phyloP scores from a whole-genome alignment of 2,888 invertebrate genomes.

The Tetheella fluctuosa region DNA sequence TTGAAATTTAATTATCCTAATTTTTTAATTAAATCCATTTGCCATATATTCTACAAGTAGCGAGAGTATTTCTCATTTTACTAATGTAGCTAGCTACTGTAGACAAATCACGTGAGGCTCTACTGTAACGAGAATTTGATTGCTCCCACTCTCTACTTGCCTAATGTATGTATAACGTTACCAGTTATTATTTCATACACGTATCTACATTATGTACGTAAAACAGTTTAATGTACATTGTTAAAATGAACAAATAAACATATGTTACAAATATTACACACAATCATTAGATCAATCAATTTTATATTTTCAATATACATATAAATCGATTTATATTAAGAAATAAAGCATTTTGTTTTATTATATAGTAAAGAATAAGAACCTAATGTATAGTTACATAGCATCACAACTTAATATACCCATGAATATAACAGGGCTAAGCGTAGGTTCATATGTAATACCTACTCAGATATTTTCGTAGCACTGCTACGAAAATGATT shows the following conservation, averaged over 20 bases:
- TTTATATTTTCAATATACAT: no score
- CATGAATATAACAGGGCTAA: no score
- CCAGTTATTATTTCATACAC: constrained; percentile 9
- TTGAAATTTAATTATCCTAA: neutral
- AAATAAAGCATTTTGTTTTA: no score
- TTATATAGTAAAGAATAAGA: no score
- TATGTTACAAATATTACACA: no score
- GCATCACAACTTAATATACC: no score
- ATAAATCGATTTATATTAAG: no score
- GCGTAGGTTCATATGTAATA: no score
- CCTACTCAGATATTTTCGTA: no score
- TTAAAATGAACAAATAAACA: no score
- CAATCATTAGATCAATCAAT: neutral
- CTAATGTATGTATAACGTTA: constrained; percentile 10
- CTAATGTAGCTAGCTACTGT: constrained; percentile 18
- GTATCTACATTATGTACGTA: neutral
- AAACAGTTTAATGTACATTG: neutral
- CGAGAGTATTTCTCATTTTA: constrained; percentile 23
- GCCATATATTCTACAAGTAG: neutral
- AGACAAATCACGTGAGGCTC: constrained; percentile 30
- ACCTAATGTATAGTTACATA: no score
- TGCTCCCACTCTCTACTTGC: constrained; percentile 24
- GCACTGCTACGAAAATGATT: no score
- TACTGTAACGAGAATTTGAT: constrained; percentile 43
- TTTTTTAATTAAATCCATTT: constrained; percentile 10